Evolutionary conservation across 2,113 vertebrate species (phyloP).

Genomic region (Sakesphorus luctuosus): DNA sequence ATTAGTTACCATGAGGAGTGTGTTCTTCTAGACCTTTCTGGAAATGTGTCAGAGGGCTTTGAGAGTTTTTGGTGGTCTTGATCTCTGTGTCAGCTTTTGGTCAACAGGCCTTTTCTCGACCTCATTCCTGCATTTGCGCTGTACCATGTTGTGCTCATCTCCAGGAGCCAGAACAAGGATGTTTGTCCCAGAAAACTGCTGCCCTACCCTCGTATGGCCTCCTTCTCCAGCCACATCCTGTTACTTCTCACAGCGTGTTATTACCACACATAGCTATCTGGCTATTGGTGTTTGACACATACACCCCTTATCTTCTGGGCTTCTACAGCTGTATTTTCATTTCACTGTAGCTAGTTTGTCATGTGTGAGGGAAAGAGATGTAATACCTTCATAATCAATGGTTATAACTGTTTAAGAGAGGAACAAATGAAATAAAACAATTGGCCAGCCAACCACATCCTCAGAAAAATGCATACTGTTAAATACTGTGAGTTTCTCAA

Average conservation of each 20-base stretch:
- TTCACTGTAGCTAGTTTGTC: not conserved
- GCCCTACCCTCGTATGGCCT: accelerated
- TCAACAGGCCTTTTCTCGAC: not conserved
- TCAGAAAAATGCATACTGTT: not conserved
- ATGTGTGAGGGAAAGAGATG: not conserved
- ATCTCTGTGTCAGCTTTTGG: not conserved
- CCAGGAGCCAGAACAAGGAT: not conserved
- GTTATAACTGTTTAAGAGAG: not conserved
- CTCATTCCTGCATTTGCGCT: not conserved
- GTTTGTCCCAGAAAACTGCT: not conserved
- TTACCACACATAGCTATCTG: accelerated
- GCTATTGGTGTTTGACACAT: too few species aligned
- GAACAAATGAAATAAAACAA: not conserved
- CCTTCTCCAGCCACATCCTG: not conserved
- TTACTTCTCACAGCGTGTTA: not conserved
- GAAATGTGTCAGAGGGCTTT: not conserved
- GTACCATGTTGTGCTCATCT: not conserved
- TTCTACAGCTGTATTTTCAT: not conserved
- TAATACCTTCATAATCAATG: not conserved
- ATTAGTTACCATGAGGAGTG: not conserved
- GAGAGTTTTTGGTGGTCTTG: accelerated
- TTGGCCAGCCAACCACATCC: not conserved
- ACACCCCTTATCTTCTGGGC: not conserved
- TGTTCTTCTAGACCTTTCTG: not conserved
- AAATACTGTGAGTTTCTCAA: not conserved